These are phyloP conservation scores for Avahi laniger DNA, from an alignment of 2,797 vertebrate species.

Conservation along the genomic window DNA sequence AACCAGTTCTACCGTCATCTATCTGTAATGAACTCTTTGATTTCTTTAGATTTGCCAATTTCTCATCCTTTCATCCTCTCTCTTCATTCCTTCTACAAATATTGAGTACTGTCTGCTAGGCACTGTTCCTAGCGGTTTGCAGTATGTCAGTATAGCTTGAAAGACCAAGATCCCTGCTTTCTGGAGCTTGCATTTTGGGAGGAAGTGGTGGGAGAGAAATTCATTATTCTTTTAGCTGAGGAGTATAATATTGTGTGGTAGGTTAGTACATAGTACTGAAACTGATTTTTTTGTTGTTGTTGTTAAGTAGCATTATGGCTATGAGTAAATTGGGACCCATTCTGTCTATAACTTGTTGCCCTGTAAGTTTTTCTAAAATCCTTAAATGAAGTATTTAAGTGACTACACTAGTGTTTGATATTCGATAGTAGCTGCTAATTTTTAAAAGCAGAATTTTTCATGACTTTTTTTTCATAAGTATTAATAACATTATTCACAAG, in stretches of 20 bases:
- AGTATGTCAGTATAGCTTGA: neutral
- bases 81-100: neutral
- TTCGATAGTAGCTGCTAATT: neutral
- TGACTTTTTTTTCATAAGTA: neutral
- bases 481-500: neutral
- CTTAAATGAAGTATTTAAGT: neutral
- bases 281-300: neutral
- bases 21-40: slow-evolving; percentile 1
- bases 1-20: neutral
- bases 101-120: neutral
- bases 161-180: slow-evolving; percentile 7
- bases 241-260: neutral
- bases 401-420: neutral
- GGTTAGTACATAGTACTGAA: neutral
- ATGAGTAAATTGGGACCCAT: neutral
- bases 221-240: neutral
- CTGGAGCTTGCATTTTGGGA: slow-evolving; percentile 13
- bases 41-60: slow-evolving; percentile 5
- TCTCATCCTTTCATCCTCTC: neutral
- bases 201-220: neutral
- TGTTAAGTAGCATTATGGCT: neutral
- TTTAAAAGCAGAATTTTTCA: slow-evolving; percentile 3
- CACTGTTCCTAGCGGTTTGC: neutral
- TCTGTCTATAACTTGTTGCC: slow-evolving; percentile 16
- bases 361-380: slow-evolving; percentile 14